phyloP scores from a whole-genome alignment of 2,797 vertebrate species.

The Urosaurus nigricauda region DNA sequence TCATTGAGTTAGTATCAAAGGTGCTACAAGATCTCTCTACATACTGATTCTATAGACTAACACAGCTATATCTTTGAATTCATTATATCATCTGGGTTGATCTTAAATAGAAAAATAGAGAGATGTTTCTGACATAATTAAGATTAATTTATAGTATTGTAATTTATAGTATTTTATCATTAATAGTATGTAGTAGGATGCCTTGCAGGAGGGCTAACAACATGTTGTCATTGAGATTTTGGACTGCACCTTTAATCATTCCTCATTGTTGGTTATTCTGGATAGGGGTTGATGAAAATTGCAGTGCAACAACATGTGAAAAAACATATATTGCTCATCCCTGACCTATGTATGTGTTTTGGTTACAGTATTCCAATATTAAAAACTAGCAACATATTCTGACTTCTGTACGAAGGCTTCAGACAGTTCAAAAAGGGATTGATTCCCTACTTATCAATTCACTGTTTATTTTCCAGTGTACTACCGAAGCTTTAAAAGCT shows the following conservation, averaged over 20 bases:
- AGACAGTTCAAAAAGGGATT: conserved; percentile 57
- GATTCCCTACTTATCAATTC: conserved; percentile 76
- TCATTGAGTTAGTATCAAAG: too few species aligned
- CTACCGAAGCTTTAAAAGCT: conserved; percentile 58
- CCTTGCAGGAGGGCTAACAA: too few species aligned
- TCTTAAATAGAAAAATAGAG: not conserved
- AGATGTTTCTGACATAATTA: not conserved
- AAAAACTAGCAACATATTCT: conserved; percentile 50
- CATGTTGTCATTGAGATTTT: conserved; percentile 29
- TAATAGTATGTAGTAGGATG: not conserved
- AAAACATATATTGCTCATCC: not conserved
- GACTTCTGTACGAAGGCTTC: conserved; percentile 48
- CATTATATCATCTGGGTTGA: not conserved
- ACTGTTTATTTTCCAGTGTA: conserved; percentile 76
- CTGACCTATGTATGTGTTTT: not conserved
- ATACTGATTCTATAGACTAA: too few species aligned
- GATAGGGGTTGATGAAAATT: too few species aligned
- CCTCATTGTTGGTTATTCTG: too few species aligned
- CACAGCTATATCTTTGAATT: too few species aligned
- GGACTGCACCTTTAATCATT: not conserved
- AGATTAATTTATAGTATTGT: not conserved
- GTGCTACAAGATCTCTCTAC: too few species aligned
- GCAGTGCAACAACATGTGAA: too few species aligned
- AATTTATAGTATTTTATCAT: too few species aligned
- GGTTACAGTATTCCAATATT: conserved; percentile 20